Conservation (phyloP, 2,113 vertebrate species). For the Percopsis transmontana region DNA sequence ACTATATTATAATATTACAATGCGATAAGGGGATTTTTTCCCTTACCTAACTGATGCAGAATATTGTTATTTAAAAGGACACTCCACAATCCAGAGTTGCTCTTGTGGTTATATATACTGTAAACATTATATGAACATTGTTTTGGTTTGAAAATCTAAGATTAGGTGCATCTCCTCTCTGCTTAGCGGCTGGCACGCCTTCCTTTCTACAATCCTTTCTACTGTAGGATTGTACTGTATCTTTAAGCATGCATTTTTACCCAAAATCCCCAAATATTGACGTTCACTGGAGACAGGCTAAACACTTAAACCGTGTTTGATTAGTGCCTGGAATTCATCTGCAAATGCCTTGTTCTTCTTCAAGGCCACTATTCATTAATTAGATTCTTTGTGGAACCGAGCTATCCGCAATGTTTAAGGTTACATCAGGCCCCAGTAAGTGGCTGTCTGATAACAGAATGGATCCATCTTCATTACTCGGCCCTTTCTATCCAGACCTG, state of each 20-base stretch:
- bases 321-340: constrained; percentile 88
- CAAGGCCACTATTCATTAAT: constrained; percentile 93
- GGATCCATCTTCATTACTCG: constrained; percentile 98
- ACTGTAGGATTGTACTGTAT: constrained; percentile 11
- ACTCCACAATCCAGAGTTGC: too few relatives aligned
- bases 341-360: constrained; percentile 89
- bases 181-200: too few relatives aligned
- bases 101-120: too few relatives aligned
- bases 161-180: too few relatives aligned
- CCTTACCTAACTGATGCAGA: too few relatives aligned
- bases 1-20: too few relatives aligned
- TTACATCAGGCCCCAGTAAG: constrained; percentile 94
- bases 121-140: too few relatives aligned
- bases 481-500: constrained; percentile 86
- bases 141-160: too few relatives aligned
- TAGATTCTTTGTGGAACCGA: constrained; percentile 92
- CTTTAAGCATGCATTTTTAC: constrained; percentile 42
- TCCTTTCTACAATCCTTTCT: too few relatives aligned
- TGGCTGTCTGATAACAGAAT: constrained; percentile 94
- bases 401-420: constrained; percentile 96
- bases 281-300: constrained; percentile 68
- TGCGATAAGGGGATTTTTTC: too few relatives aligned
- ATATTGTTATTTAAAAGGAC: too few relatives aligned
- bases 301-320: constrained; percentile 84
- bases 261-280: constrained; percentile 56